A percentile compares a stretch with the other conserved stretches of the same genome.
phyloP scores from a whole-genome alignment of 2,113 vertebrate genomes.

The Columba janthina region DNA sequence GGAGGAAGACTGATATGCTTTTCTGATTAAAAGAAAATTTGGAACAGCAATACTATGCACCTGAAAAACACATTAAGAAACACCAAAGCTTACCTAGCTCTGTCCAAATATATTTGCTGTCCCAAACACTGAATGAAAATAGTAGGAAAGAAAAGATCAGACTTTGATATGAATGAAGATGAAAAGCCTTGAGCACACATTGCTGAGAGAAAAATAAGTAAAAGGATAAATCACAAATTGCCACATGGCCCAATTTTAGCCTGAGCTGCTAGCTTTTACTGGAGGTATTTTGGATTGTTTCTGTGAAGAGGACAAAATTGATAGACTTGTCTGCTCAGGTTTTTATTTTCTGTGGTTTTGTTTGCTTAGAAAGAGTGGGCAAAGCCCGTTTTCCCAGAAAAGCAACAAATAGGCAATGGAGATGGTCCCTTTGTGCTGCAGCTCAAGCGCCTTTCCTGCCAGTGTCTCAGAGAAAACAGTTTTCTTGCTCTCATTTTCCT shows the following conservation, averaged over 20 bases:
- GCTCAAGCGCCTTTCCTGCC: neutral
- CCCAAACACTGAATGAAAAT: neutral
- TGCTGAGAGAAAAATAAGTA: neutral
- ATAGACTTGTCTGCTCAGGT: neutral
- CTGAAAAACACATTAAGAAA: neutral
- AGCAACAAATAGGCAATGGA: neutral
- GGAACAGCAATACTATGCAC: neutral
- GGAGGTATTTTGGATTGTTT: neutral
- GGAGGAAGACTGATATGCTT: neutral
- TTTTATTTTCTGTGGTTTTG: neutral
- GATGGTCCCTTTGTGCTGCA: neutral
- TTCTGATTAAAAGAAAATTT: neutral
- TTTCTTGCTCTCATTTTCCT: neutral
- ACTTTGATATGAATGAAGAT: neutral
- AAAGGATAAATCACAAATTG: neutral
- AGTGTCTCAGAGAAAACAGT: neutral
- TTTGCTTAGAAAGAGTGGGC: neutral
- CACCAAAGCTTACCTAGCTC: neutral
- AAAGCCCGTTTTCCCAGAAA: neutral
- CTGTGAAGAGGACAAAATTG: neutral
- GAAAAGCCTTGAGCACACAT: neutral
- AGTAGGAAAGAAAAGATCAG: neutral
- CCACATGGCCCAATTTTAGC: neutral
- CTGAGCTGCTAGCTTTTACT: neutral
- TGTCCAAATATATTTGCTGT: neutral